These are phyloP conservation scores for Thumatha senex DNA, from an alignment of 2,888 invertebrate genomes.

Conservation along the genomic window DNA sequence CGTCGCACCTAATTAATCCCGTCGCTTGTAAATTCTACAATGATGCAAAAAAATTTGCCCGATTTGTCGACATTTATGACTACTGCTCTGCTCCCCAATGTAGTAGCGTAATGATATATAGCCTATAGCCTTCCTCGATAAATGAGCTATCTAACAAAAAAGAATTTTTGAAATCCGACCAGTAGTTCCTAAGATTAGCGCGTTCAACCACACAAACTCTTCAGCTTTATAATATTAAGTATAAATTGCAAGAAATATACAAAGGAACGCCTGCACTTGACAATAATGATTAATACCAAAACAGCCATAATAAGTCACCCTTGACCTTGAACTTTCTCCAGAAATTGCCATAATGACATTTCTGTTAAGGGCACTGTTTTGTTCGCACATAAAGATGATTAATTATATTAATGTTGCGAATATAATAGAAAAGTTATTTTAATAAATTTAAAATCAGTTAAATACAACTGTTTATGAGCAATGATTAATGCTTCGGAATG, in stretches of 20 bases:
- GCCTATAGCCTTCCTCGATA: no score
- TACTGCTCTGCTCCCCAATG: no score
- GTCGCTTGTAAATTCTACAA: no score
- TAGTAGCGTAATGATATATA: no score
- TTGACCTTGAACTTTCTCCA: slow-evolving; percentile 4
- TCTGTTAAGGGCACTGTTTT: slow-evolving; percentile 5
- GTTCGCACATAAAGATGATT: not conserved
- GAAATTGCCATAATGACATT: slow-evolving; percentile 3
- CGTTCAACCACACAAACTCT: no score
- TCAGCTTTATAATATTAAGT: no score
- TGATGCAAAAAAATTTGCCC: no score
- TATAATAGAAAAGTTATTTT: slow-evolving; percentile 2
- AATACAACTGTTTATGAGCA: not conserved
- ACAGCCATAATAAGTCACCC: slow-evolving; percentile 4
- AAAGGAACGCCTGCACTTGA: slow-evolving; percentile 5
- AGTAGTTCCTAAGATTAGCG: no score
- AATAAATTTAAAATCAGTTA: not conserved
- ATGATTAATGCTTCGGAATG: not conserved
- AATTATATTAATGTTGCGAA: slow-evolving; percentile 1
- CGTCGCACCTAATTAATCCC: no score
- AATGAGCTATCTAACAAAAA: no score
- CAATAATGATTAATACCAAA: slow-evolving; percentile 9
- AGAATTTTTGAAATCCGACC: no score
- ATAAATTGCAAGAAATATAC: not conserved
- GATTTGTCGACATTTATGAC: no score